Conservation (phyloP, 1,140 invertebrate species). For the Colletes gigas region DNA sequence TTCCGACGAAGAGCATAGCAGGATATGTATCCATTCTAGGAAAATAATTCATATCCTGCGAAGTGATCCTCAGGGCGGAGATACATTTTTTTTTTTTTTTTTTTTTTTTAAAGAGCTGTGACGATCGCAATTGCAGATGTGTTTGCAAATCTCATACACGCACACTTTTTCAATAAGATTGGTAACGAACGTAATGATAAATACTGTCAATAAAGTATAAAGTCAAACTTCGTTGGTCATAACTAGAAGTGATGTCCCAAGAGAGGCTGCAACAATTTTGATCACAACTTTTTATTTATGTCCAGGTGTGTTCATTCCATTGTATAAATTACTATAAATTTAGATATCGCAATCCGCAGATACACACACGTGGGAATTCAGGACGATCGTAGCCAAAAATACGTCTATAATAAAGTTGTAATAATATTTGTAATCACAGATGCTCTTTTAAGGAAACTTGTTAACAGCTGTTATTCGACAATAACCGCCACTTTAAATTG, state of each 20-base stretch:
- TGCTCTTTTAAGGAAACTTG: neutral
- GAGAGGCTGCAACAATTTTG: neutral
- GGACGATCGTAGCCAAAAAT: neutral
- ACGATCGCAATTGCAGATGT: slow-evolving; percentile 30
- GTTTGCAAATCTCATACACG: slow-evolving; percentile 25
- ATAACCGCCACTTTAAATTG: neutral
- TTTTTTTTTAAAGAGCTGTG: slow-evolving; percentile 5
- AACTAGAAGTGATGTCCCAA: neutral
- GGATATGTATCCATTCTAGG: slow-evolving; percentile 30
- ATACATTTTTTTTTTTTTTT: slow-evolving; percentile 22
- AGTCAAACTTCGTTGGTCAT: neutral
- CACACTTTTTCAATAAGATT: neutral
- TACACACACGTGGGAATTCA: neutral
- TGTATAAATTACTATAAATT: neutral
- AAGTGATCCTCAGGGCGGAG: slow-evolving; percentile 28
- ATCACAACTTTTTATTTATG: neutral
- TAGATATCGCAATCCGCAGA: neutral
- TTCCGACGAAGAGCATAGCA: slow-evolving; percentile 50
- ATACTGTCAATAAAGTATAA: neutral
- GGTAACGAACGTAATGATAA: neutral
- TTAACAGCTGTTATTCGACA: neutral
- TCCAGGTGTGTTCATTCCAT: neutral
- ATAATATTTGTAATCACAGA: slow-evolving; percentile 10
- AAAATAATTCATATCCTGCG: slow-evolving; percentile 46
- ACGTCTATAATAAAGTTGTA: neutral